These are phyloP conservation scores for Drosophila acutilabella DNA, from an alignment of 2,888 invertebrate genomes.

Conservation along the genomic window DNA sequence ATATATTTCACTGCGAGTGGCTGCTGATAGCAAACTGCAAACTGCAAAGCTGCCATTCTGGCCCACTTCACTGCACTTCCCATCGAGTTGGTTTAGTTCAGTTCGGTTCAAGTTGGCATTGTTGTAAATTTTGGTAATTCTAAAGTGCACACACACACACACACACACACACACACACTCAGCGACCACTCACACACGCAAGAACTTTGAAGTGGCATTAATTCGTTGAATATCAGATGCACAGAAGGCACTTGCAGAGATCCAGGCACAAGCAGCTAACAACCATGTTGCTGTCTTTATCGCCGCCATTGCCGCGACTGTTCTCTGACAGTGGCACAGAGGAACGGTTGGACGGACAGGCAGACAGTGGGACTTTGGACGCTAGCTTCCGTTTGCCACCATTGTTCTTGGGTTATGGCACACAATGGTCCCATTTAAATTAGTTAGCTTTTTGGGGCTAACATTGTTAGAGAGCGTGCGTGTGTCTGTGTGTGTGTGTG, in stretches of 20 bases:
- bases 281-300: constrained; percentile 52
- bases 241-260: constrained; percentile 33
- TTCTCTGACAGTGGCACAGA: constrained; percentile 23
- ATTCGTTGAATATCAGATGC: constrained; percentile 66
- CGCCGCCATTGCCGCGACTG: constrained; percentile 33
- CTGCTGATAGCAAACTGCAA: constrained; percentile 75
- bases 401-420: constrained; percentile 72
- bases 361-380: constrained; percentile 28
- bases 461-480: constrained; percentile 9
- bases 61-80: constrained; percentile 16
- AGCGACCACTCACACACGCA: constrained; percentile 7
- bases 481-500: constrained; percentile 24
- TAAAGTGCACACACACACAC: constrained; percentile 37
- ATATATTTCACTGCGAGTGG: constrained; percentile 76
- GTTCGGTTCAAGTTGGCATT: constrained; percentile 44
- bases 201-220: constrained; percentile 75
- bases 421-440: constrained; percentile 79
- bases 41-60: constrained; percentile 47
- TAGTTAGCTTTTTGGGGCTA: constrained; percentile 68
- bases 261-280: constrained; percentile 44
- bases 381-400: constrained; percentile 66
- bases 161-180: constrained; percentile 17
- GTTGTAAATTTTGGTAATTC: constrained; percentile 79
- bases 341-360: constrained; percentile 16
- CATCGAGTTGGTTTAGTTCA: not conserved